Evolutionary conservation across 2,113 vertebrate species (phyloP), one percentile per base, ranked within the genome.

Genomic region (Australoheros scitulus): DNA sequence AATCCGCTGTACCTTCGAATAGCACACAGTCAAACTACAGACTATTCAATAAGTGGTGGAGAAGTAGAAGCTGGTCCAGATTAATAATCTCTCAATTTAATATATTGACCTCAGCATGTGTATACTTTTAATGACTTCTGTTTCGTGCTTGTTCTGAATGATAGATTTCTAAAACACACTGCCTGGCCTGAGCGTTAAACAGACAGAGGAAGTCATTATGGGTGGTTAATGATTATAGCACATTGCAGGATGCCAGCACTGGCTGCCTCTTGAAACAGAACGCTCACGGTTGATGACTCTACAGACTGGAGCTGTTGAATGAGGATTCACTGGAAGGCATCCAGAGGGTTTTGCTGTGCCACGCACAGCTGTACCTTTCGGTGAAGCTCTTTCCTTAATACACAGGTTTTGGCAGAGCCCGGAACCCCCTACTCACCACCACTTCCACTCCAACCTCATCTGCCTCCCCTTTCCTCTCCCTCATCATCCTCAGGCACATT

Each of bases 271-370:
- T 80, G 79, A 85, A 81, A 84, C 70, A n/a, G 50, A 87, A 61
- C 34, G 4, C 88, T 61, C 85, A 78, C 77, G 24, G 82, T 77
- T 85, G 41, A 75, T 76, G 60, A 70, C 79, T 60, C 41, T 63
- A 20, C 32, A 41, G 70, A 43, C 56, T 77, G 88, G 80, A 86
- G 80, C 61, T 52, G 77, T 38, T 61, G 79, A 68, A 89, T 70
- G 74, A 60, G 76, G 76, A 86, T 52, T 58, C 65, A 32, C 79
- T 92, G 90, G 91, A 90, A 65, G 15, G 11, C 13, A 1, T 88
- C 90, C 91, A 89, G 77, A 57, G 26, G 52, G 57, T 81, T 81
- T 83, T 83, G 20, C 81, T 87, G n/a, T 65, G 41, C 70, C 75
- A 76, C 13, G 22, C 68, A 61, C 89, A 90, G 87, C 87, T 92